A percentile compares a stretch with the other conserved stretches of the same genome.
phyloP scores from a whole-genome alignment of 2,888 invertebrate species.

The Drosophila anomalata region DNA sequence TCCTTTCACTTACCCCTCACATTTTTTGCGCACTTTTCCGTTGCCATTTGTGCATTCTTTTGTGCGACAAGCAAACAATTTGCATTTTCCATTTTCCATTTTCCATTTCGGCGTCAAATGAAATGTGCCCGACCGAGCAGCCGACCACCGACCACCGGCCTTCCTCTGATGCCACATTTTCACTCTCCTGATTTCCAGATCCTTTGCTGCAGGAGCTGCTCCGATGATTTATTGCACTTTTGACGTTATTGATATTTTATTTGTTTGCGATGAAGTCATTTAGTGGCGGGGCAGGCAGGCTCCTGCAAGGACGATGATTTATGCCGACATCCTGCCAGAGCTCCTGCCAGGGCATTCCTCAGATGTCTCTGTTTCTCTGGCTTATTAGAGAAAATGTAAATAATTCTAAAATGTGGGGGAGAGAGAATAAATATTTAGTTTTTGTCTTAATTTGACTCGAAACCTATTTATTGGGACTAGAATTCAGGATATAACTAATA shows the following conservation, averaged over 20 bases:
- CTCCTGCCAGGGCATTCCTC: too few relatives aligned
- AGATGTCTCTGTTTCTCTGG: too few relatives aligned
- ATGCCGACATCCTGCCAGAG: too few relatives aligned
- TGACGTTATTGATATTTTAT: conserved; percentile 72
- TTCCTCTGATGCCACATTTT: neutral
- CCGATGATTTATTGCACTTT: conserved; percentile 70
- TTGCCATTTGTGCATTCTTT: conserved; percentile 64
- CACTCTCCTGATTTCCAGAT: neutral
- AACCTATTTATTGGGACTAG: too few relatives aligned
- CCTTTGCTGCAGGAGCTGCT: conserved; percentile 12
- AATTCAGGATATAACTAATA: too few relatives aligned
- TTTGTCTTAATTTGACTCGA: too few relatives aligned
- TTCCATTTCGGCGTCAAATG: conserved; percentile 65
- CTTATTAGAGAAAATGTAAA: too few relatives aligned
- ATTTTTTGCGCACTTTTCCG: neutral
- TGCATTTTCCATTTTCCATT: conserved; percentile 75
- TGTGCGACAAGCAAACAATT: conserved; percentile 60
- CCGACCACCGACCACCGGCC: too few relatives aligned
- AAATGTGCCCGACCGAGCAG: conserved; percentile 24
- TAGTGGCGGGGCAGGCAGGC: conserved; percentile 20
- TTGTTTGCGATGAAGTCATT: conserved; percentile 68
- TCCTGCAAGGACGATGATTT: too few relatives aligned
- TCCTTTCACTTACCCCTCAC: neutral
- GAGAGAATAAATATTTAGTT: too few relatives aligned
- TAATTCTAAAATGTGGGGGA: too few relatives aligned